phyloP scores from a whole-genome alignment of 1,140 invertebrate genomes.

The Megalonaias nervosa region DNA sequence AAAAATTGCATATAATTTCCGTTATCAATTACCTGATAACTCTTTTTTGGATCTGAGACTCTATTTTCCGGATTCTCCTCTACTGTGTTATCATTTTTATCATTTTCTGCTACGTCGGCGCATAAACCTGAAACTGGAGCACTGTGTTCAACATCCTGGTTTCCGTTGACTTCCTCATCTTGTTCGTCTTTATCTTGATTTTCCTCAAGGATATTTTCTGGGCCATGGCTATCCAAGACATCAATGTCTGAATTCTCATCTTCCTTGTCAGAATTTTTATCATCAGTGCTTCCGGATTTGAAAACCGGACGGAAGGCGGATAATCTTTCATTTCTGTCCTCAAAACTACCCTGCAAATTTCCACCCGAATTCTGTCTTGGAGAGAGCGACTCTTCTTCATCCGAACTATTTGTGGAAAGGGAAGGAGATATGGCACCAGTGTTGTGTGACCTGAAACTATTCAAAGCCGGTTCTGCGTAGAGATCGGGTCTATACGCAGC shows the following conservation, averaged over 20 bases:
- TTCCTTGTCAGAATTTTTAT: constrained; percentile 6
- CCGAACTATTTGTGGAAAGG: constrained; percentile 1
- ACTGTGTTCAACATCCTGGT: constrained; percentile 11
- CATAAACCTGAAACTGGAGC: not conserved
- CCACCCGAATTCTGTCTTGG: constrained; percentile 21
- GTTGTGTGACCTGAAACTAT: not conserved
- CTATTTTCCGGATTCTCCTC: not conserved
- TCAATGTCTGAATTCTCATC: no score
- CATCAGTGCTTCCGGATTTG: constrained; percentile 6
- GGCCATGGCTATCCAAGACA: no score
- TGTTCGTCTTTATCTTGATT: constrained; percentile 11
- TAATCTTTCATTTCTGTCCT: constrained; percentile 34
- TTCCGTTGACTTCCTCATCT: constrained; percentile 33
- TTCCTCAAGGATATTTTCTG: no score
- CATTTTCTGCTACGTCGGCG: not conserved
- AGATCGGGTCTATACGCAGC: not conserved
- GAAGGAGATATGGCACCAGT: constrained; percentile 16
- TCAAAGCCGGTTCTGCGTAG: no score
- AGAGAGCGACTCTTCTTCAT: constrained; percentile 25
- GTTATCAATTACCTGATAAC: not conserved
- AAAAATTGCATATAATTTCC: not conserved
- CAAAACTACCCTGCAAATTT: not conserved
- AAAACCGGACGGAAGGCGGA: constrained; percentile 34
- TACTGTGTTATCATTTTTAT: not conserved
- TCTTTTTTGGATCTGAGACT: not conserved